A percentile compares a stretch with the other conserved stretches of the same genome.
Evolutionary conservation across 2,797 vertebrate genomes (phyloP).

Genomic region (Galagoides demidoff): DNA sequence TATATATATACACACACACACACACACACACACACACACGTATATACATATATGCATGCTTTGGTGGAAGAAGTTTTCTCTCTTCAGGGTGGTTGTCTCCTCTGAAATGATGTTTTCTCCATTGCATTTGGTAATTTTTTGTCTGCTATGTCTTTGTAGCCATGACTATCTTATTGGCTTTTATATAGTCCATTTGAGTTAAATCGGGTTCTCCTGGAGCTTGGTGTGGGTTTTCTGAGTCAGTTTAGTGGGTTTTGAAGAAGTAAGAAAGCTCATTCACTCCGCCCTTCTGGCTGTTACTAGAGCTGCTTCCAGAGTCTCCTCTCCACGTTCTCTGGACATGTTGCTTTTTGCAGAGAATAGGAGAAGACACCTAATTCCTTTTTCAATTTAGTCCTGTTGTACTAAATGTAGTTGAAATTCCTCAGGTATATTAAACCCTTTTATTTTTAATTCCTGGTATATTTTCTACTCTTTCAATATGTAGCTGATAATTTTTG

Average conservation of each 20-base stretch:
- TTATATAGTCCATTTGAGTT: background rate
- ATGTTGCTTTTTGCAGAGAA: background rate
- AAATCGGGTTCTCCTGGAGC: background rate
- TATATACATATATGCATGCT: background rate
- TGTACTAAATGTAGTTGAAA: background rate
- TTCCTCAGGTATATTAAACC: background rate
- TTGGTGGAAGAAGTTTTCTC: background rate
- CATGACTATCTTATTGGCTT: background rate
- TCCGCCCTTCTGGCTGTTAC: background rate
- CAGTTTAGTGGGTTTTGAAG: background rate
- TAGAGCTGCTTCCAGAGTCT: background rate
- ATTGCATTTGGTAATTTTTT: background rate
- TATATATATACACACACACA: no score
- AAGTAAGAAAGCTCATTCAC: background rate
- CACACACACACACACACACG: no score
- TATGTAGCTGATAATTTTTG: constrained; percentile 3
- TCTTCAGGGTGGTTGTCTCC: background rate
- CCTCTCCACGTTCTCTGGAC: background rate
- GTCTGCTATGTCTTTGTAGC: background rate
- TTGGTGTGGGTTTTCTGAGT: background rate
- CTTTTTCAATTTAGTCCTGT: background rate
- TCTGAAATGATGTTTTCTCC: background rate
- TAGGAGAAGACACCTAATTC: background rate
- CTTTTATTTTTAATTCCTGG: background rate
- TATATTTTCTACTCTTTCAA: background rate